These are phyloP conservation scores for Cotesia congregata DNA, from an alignment of 2,888 invertebrate species.

Conservation along the genomic window DNA sequence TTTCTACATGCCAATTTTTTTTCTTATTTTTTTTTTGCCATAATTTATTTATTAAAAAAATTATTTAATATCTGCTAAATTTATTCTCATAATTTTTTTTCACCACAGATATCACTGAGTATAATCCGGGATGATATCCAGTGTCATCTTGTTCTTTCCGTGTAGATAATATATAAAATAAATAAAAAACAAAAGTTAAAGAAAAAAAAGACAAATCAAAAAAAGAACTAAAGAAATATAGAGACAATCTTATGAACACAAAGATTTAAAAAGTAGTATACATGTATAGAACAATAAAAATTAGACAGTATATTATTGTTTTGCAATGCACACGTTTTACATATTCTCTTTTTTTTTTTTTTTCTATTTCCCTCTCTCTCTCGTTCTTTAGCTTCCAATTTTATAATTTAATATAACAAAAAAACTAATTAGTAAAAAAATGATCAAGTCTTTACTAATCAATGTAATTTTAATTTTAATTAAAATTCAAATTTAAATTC, in stretches of 20 bases:
- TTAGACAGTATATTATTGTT: slow-evolving; percentile 46
- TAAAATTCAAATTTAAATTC: background rate
- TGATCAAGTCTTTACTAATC: background rate
- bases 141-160: no score
- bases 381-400: slow-evolving; percentile 31
- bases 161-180: slow-evolving; percentile 26
- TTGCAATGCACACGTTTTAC: slow-evolving; percentile 51
- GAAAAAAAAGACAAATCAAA: slow-evolving; percentile 3
- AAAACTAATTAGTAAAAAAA: slow-evolving; percentile 35
- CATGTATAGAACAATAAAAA: slow-evolving; percentile 28
- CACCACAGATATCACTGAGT: no score
- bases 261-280: slow-evolving; percentile 24
- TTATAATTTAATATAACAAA: background rate
- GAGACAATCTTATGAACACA: slow-evolving; percentile 35
- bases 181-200: slow-evolving; percentile 27
- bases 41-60: no score
- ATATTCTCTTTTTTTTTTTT: slow-evolving; percentile 39
- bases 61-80: no score
- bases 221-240: slow-evolving; percentile 21
- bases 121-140: no score
- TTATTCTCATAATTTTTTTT: no score
- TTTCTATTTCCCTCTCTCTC: slow-evolving; percentile 31
- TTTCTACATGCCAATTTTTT: no score
- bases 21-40: no score
- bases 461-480: background rate